Evolutionary conservation across 35 echinoderm and acorn worm species (phyloP), one percentile per base, ranked within the genome.

Genomic region (Holothuria glaberrima): DNA sequence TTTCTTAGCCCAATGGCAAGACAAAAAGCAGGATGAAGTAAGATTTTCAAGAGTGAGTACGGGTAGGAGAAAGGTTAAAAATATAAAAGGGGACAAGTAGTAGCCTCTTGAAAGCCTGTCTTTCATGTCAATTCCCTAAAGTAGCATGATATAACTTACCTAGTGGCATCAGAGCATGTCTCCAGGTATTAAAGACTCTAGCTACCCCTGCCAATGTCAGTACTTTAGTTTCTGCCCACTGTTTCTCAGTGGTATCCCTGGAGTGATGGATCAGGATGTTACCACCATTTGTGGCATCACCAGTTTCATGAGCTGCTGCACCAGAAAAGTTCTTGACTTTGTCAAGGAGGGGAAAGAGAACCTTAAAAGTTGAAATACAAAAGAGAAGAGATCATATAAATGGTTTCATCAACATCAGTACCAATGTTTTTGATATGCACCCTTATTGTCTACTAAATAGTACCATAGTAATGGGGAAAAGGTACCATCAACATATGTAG

Each of bases 161-260:
- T 86, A 99, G 58, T 26, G 91, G 91, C 72, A 95, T 88, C 17
- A 99, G 91, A 7, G 93, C 93, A 45, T 99, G 92, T 80, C 96
- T 92, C 97, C 97, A 99, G 30, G 97, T 99, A 81, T 99, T 99
- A 75, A 99, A 99, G 48, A 99, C 97, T 77, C 97, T 99, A 18
- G 97, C 97, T 7, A 99, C 97, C 0, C 97, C 97, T 65, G 97
- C 97, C n/a, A 99, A 75, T 13, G 90, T 92, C 12, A 94, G 90
- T 57, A 99, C 97, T 90, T 94, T 99, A 35, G 97, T 99, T 82
- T 99, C 97, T 74, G 97, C 97, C 96, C 97, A 99, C 89, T 99
- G 97, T 60, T 99, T 99, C 88, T 99, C 97, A 24, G 93, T 89
- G 31, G 97, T 99, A 48, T 99, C 97, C 70, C 97, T 88, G 3